Base-by-base conservation (phyloP, 2,888 invertebrate genomes). In the Eupithecia exiguata region DNA sequence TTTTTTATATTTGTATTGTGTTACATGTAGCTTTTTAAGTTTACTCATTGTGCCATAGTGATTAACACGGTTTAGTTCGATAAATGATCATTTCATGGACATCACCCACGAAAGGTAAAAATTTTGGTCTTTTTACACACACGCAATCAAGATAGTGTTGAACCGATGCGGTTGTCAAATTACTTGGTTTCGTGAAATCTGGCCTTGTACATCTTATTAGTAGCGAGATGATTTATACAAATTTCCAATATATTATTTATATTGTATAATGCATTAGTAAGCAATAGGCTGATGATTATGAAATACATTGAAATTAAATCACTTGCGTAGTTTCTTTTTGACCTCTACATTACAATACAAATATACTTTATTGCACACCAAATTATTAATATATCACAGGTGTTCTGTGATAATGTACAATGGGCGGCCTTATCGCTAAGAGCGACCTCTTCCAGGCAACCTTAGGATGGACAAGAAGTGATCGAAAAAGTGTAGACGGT, bases 251-350 rank as follows among this genome's bases (percentile, higher is more conserved):
- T 58, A 58, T 53, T 58, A 58, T 58, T 12, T 58, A 14, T 58
- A 25, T n/a, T 49, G 9, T 49, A 49, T 21, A 4, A 53, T n/a
- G n/a, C 46, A 46, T 49, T 61, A 30, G 30, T 61, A 16, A 30
- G 61, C 61, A 16, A 61, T 61, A 61, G 61, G 61, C 61, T 61
- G 5, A 62, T 62, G 30, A 62, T 21, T 35, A 18, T 35, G 35
- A 62, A 62, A 18, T 62, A 35, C n/a, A 62, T 35, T 62, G 62
- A 35, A 62, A 62, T 18, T 62, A 18, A 62, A 25, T 58, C 62
- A 62, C 10, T 62, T 18, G 9, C 5, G 18, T 58, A 35, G 35
- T 62, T 35, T 62, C 18, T 62, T 62, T 18, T 62, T 35, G 14
- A 10, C 16, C 30, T 16, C 30, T 61, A 12, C 14, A 5, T n/a